Evolutionary conservation across 2,888 invertebrate genomes (phyloP).

Genomic region (Ephialtes manifestator): DNA sequence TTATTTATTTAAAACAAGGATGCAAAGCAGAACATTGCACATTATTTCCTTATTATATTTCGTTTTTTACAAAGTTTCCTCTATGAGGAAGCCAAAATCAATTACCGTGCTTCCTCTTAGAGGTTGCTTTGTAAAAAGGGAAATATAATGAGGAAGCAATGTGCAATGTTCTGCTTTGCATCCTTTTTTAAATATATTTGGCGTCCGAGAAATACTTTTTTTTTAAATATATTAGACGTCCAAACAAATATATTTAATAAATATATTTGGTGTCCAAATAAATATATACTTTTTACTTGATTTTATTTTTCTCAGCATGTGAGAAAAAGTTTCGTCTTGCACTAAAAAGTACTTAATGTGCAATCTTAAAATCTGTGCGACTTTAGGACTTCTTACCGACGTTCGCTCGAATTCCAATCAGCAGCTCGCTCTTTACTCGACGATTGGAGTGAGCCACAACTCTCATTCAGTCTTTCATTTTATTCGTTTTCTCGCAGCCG

Average conservation of each 20-base stretch:
- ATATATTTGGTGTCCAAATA: not conserved
- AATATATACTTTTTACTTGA: not conserved
- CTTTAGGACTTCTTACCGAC: conserved; percentile 20
- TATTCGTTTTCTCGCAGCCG: conserved; percentile 4
- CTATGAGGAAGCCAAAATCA: too few species aligned
- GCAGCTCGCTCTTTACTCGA: conserved; percentile 9
- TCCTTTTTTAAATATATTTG: too few species aligned
- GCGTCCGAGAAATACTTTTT: too few species aligned
- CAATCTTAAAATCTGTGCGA: conserved; percentile 7
- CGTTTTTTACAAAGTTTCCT: too few species aligned
- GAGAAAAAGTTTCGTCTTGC: not conserved
- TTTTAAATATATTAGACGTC: too few species aligned
- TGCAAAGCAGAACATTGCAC: too few species aligned
- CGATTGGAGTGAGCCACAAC: conserved; percentile 5
- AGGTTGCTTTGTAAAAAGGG: too few species aligned
- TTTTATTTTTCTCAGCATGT: not conserved
- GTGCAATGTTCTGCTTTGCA: too few species aligned
- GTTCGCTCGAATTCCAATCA: conserved; percentile 50
- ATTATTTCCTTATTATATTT: too few species aligned
- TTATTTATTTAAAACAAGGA: too few species aligned
- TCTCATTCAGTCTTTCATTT: conserved; percentile 15
- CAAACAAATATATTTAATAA: not conserved
- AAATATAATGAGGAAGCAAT: too few species aligned
- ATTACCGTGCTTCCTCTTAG: too few species aligned
- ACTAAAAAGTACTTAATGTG: not conserved